A percentile compares a stretch with the other conserved stretches of the same genome.
phyloP scores from a whole-genome alignment of 2,888 invertebrate genomes.

The Onchidella celtica region DNA sequence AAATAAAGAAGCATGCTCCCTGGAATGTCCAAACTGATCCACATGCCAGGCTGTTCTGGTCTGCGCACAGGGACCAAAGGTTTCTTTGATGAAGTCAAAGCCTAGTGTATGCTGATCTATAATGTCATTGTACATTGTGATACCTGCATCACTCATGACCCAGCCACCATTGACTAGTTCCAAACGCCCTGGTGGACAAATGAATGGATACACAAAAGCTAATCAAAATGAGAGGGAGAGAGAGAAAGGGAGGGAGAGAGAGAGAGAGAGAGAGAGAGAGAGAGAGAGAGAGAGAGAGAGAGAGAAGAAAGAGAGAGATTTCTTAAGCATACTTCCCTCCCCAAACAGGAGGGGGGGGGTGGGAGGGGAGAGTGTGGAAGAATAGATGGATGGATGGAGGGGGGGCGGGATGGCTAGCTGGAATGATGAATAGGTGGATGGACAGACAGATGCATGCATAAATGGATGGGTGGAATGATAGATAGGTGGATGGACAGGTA shows the following conservation, averaged over 20 bases:
- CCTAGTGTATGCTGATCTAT: conserved; percentile 83
- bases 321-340: no score
- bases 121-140: conserved; percentile 82
- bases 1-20: conserved; percentile 89
- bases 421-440: no score
- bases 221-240: not conserved
- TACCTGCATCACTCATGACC: conserved; percentile 83
- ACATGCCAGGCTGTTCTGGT: conserved; percentile 92
- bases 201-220: not conserved
- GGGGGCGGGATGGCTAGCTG: no score
- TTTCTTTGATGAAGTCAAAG: conserved; percentile 80
- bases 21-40: conserved; percentile 92
- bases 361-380: no score
- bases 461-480: no score
- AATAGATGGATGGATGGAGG: no score
- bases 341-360: no score
- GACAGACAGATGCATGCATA: no score
- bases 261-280: conserved; percentile 1
- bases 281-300: not conserved
- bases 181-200: conserved; percentile 76
- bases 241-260: conserved; percentile 10
- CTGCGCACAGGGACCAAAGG: conserved; percentile 84
- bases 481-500: no score
- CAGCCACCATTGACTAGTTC: conserved; percentile 82
- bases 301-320: not conserved